phyloP scores from a whole-genome alignment of 2,888 invertebrate genomes.

The Papilio elwesi region DNA sequence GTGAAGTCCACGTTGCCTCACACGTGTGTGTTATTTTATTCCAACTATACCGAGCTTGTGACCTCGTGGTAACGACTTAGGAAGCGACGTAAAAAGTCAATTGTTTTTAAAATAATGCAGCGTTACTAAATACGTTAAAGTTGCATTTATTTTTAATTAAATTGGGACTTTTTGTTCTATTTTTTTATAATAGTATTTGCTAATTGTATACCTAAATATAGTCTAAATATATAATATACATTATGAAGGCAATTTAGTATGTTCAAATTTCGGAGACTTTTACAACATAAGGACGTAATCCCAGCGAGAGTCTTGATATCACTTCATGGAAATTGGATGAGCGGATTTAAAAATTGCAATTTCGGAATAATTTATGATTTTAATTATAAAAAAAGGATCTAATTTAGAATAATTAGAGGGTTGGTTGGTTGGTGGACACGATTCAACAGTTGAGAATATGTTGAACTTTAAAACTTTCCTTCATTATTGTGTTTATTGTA shows the following conservation, averaged over 20 bases:
- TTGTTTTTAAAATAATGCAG: constrained; percentile 21
- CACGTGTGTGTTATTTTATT: constrained; percentile 14
- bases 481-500: too few species aligned
- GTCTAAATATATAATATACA: not conserved
- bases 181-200: not conserved
- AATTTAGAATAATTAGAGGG: too few species aligned
- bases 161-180: not conserved
- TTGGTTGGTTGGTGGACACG: too few species aligned
- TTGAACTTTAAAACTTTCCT: too few species aligned
- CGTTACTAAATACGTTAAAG: not conserved
- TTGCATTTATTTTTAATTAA: not conserved
- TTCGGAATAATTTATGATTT: too few species aligned
- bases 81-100: constrained; percentile 30
- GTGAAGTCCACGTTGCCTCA: constrained; percentile 22
- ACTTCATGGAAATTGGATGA: not conserved
- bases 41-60: constrained; percentile 6
- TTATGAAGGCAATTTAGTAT: too few species aligned
- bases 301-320: not conserved
- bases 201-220: not conserved
- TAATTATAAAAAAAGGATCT: too few species aligned
- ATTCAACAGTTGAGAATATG: too few species aligned
- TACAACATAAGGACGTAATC: not conserved
- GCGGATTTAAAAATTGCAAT: not conserved
- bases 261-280: not conserved
- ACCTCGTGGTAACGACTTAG: constrained; percentile 29